A percentile compares a stretch with the other conserved stretches of the same genome.
phyloP scores from a whole-genome alignment of 2,113 vertebrate genomes.

The Erythrolamprus reginae region DNA sequence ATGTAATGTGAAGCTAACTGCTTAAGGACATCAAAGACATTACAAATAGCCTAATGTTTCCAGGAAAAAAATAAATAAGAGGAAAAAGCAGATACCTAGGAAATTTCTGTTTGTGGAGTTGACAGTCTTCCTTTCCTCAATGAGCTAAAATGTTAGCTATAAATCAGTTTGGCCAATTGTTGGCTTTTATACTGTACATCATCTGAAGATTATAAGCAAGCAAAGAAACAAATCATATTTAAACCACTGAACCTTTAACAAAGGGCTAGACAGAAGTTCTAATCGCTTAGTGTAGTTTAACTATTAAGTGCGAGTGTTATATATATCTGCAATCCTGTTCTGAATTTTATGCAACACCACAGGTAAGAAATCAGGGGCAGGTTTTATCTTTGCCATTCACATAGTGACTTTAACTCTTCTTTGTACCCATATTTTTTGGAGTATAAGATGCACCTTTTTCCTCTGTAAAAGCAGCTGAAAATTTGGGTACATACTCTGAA shows the following conservation, averaged over 20 bases:
- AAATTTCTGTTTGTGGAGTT: not conserved
- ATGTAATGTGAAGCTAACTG: not conserved
- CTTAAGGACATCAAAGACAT: not conserved
- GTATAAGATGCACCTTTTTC: too few relatives aligned
- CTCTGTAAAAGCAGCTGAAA: too few relatives aligned
- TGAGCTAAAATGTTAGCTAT: not conserved
- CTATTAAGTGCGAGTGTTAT: not conserved
- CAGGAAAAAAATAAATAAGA: fast-evolving
- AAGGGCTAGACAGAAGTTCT: not conserved
- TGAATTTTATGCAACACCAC: not conserved
- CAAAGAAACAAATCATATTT: not conserved
- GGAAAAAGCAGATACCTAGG: not conserved
- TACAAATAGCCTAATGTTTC: fast-evolving
- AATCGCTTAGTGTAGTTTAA: not conserved
- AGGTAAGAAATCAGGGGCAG: not conserved
- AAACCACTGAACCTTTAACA: not conserved
- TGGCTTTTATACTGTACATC: not conserved
- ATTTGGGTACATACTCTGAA: too few relatives aligned
- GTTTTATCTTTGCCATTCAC: not conserved
- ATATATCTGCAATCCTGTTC: not conserved
- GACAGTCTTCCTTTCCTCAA: fast-evolving
- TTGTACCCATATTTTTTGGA: too few relatives aligned
- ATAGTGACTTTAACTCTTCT: not conserved
- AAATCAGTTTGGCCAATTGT: not conserved
- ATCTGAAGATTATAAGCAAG: not conserved